Base-by-base conservation (phyloP, 2,113 vertebrate genomes). In the Rhynchopsitta pachyrhyncha region DNA sequence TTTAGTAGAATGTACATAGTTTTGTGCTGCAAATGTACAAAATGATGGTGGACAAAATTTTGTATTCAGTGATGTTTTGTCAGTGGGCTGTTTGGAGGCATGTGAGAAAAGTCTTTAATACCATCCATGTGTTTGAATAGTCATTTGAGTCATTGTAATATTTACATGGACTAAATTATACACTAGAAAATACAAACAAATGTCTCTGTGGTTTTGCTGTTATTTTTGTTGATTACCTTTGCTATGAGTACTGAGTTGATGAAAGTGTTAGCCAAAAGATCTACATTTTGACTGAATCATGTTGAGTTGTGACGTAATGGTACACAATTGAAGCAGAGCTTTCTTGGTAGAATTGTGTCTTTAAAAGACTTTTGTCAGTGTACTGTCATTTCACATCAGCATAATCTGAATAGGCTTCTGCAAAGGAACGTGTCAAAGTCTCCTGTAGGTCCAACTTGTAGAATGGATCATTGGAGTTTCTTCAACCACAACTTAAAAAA, bases 181-280 rank as follows among this genome's bases (percentile, higher is more conserved):
- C 6, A 3, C 10, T 55, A 57, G 85, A 59, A 91, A 79, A 82
- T 16, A 28, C 5, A 12, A 28, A 11, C 20, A 46, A 74, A 68
- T 14, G 2, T 15, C 14, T 68, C 31, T n/a, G 13, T 70, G 17
- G 7, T n/a, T 85, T 88, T 93, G 42, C 11, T 47, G 2, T 46
- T 53, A 18, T 11, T 87, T 44, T 84, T 82, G 29, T 49, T 59
- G 19, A 20, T 70, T 55, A 7, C 8, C 39, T 84, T 63, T 86
- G 5, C 62, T 69, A 22, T 4, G 3, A 44, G 11, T 69, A 33
- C 20, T 71, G 44, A 74, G 0, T 0, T 59, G 42, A 53, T 63
- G 53, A 6, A 67, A 74, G 33, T 23, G 10, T 68, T 81, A n/a
- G 14, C 49, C 41, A 47, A 25, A 82, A 62, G 47, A 20, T 19